These are phyloP conservation scores for Piezodorus guildinii DNA, from an alignment of 1,140 invertebrate genomes.

Conservation along the genomic window DNA sequence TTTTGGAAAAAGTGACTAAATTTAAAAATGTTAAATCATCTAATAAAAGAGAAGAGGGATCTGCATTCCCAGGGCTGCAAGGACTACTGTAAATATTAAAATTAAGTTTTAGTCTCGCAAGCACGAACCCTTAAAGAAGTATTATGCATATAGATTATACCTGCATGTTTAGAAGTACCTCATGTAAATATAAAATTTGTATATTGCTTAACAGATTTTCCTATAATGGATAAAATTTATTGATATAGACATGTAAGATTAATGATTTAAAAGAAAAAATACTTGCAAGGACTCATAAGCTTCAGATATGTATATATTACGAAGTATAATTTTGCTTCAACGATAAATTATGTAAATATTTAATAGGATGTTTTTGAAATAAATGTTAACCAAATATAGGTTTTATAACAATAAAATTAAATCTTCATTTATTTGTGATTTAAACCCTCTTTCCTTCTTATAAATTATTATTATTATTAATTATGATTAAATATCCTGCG, in stretches of 20 bases:
- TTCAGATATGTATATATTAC: conserved; percentile 1
- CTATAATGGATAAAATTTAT: neutral
- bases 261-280: neutral
- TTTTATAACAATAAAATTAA: neutral
- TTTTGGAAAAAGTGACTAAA: neutral
- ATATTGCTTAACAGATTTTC: neutral
- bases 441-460: too few species aligned
- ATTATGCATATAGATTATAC: conserved; percentile 2
- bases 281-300: neutral
- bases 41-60: neutral
- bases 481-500: too few species aligned
- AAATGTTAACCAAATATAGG: conserved; percentile 7
- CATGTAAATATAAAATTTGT: conserved; percentile 2
- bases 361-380: conserved; percentile 4
- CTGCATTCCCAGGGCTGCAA: neutral
- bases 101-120: conserved; percentile 2
- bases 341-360: conserved; percentile 3
- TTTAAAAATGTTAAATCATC: neutral
- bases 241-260: neutral
- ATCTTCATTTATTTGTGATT: too few species aligned
- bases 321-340: conserved; percentile 5
- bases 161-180: conserved; percentile 1
- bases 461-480: too few species aligned
- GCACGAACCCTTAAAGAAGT: neutral
- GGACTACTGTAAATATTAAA: conserved; percentile 6